Percentiles rank a stretch among this genome's conserved stretches.
phyloP scores from a whole-genome alignment of 2,888 invertebrate species.

The Schizotus pectinicornis region DNA sequence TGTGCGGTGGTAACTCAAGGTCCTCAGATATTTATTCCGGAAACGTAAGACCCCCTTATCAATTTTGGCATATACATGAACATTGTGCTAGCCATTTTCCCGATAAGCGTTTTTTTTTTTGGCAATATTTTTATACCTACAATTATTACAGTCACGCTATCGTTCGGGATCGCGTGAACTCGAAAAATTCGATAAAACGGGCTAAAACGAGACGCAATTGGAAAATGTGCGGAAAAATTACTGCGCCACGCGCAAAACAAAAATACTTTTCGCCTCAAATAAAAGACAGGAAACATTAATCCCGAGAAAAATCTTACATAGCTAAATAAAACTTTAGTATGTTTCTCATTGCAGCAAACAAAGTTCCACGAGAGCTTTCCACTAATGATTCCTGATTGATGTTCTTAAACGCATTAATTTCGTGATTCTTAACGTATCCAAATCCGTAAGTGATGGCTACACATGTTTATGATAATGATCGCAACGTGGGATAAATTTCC shows the following conservation, averaged over 20 bases:
- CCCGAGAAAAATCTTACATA: slow-evolving; percentile 14
- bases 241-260: slow-evolving; percentile 8
- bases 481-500: too few relatives aligned
- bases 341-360: too few relatives aligned
- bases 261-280: slow-evolving; percentile 17
- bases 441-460: too few relatives aligned
- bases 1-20: slow-evolving; percentile 38
- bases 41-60: slow-evolving; percentile 31
- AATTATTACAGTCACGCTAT: slow-evolving; percentile 26
- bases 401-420: too few relatives aligned
- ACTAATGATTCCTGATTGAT: too few relatives aligned
- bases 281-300: slow-evolving; percentile 27
- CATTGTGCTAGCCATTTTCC: slow-evolving; percentile 26
- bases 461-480: too few relatives aligned
- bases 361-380: too few relatives aligned
- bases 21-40: slow-evolving; percentile 35
- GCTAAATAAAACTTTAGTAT: slow-evolving; percentile 19
- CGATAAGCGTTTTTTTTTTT: slow-evolving; percentile 27
- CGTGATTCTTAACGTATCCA: too few relatives aligned
- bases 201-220: slow-evolving; percentile 13
- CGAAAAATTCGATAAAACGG: slow-evolving; percentile 20
- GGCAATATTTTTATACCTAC: slow-evolving; percentile 26
- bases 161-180: slow-evolving; percentile 16
- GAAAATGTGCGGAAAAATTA: neutral
- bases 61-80: slow-evolving; percentile 24